Evolutionary conservation across 2,888 invertebrate species (phyloP).

Genomic region (Aethes cnicana): DNA sequence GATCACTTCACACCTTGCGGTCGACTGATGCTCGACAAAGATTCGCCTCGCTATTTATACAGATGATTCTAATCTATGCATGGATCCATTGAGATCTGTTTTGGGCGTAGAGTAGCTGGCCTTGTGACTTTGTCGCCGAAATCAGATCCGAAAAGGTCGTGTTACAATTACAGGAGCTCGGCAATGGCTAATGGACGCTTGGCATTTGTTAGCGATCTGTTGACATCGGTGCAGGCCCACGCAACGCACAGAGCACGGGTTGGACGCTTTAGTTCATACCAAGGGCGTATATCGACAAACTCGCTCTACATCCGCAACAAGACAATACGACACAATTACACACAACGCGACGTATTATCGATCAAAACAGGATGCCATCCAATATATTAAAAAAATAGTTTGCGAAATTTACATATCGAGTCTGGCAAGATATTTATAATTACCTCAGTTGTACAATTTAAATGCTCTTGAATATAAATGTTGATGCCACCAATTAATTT

Average conservation of each 20-base stretch:
- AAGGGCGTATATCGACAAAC: constrained; percentile 45
- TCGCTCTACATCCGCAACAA: constrained; percentile 49
- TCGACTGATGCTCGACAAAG: constrained; percentile 54
- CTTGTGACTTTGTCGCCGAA: constrained; percentile 54
- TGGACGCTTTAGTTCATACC: constrained; percentile 41
- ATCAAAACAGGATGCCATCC: constrained; percentile 19
- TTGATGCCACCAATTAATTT: constrained; percentile 12
- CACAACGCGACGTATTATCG: constrained; percentile 1
- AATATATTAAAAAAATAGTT: constrained; percentile 11
- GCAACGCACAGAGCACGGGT: constrained; percentile 39
- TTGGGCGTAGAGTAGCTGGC: constrained; percentile 57
- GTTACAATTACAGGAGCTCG: constrained; percentile 28
- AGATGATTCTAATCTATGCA: constrained; percentile 54
- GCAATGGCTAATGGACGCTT: constrained; percentile 41
- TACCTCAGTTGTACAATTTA: constrained; percentile 18
- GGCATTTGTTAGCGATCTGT: constrained; percentile 48
- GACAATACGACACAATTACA: too few species aligned
- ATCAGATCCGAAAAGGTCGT: constrained; percentile 39
- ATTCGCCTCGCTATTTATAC: constrained; percentile 64
- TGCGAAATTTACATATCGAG: constrained; percentile 39
- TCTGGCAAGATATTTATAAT: constrained; percentile 31
- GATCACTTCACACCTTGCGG: constrained; percentile 63
- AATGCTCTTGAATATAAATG: constrained; percentile 3
- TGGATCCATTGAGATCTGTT: constrained; percentile 46
- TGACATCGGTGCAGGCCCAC: constrained; percentile 37